Conservation (phyloP, 64 coral and sea anemone species). For the Montipora capricornis region DNA sequence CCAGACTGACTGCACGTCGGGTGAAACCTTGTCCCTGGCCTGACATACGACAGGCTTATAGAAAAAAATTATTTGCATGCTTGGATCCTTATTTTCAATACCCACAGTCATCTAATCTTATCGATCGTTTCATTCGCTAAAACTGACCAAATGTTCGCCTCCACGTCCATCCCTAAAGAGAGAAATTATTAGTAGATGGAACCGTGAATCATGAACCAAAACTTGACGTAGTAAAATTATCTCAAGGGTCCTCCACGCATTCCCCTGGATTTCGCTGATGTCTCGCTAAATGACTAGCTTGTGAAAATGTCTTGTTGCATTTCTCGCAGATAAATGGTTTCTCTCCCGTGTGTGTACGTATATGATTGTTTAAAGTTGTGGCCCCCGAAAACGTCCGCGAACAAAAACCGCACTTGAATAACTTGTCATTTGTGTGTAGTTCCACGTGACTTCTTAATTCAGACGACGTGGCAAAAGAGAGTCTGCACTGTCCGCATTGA, state of each 20-base stretch:
- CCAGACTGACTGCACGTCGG: too few relatives aligned
- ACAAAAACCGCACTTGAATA: constrained; percentile 86
- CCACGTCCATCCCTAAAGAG: too few relatives aligned
- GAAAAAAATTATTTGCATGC: too few relatives aligned
- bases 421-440: constrained; percentile 75
- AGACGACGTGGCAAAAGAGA: constrained; percentile 37
- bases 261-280: constrained; percentile 66
- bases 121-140: too few relatives aligned
- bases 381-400: constrained; percentile 75
- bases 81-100: too few relatives aligned
- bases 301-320: constrained; percentile 65
- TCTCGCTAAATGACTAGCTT: constrained; percentile 77
- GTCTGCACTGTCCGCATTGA: constrained; percentile 76
- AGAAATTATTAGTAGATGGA: too few relatives aligned
- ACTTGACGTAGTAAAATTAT: too few relatives aligned
- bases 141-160: too few relatives aligned
- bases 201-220: too few relatives aligned
- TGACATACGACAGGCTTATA: too few relatives aligned
- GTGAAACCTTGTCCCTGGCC: too few relatives aligned
- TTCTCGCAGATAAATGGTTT: constrained; percentile 74
- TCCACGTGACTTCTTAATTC: constrained; percentile 84
- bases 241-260: not conserved
- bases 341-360: constrained; percentile 78
- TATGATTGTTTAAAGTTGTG: constrained; percentile 83
- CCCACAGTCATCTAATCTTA: too few relatives aligned